Evolutionary conservation across 2,797 vertebrate genomes (phyloP).

Genomic region (Pantherophis alleghaniensis): DNA sequence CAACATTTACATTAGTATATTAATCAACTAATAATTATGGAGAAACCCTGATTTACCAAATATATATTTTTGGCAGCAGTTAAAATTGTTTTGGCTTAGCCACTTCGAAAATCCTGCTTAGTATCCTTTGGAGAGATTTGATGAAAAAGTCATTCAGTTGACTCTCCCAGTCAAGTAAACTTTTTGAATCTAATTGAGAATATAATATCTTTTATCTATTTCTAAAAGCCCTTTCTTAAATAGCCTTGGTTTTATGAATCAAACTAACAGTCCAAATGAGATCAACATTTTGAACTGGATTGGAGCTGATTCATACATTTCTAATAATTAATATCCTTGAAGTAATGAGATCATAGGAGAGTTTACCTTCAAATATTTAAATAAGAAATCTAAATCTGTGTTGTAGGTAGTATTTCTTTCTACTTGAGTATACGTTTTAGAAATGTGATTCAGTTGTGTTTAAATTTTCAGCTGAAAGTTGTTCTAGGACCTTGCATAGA

Average conservation of each 20-base stretch:
- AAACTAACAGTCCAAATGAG: not conserved
- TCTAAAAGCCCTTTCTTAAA: not conserved
- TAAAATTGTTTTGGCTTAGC: not conserved
- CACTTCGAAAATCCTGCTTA: not conserved
- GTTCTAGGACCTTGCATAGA: constrained; percentile 92
- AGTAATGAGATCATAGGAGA: not conserved
- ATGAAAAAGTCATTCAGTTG: not conserved
- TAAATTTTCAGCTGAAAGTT: constrained; percentile 86
- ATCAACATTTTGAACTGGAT: not conserved
- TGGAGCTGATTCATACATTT: not conserved
- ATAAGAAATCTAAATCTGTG: not conserved
- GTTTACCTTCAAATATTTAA: not conserved
- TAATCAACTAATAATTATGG: not conserved
- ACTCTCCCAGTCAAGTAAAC: not conserved
- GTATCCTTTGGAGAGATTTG: not conserved
- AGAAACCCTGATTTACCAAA: not conserved
- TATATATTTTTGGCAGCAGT: not conserved
- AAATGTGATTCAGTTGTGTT: constrained; percentile 31
- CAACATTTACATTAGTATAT: not conserved
- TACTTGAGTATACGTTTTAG: constrained; percentile 30
- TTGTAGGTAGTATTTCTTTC: constrained; percentile 23
- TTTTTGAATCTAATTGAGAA: not conserved
- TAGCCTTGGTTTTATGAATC: not conserved
- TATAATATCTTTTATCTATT: not conserved
- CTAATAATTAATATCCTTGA: not conserved